These are phyloP conservation scores for Plusia festucae DNA, from an alignment of 2,888 invertebrate genomes.

Conservation along the genomic window DNA sequence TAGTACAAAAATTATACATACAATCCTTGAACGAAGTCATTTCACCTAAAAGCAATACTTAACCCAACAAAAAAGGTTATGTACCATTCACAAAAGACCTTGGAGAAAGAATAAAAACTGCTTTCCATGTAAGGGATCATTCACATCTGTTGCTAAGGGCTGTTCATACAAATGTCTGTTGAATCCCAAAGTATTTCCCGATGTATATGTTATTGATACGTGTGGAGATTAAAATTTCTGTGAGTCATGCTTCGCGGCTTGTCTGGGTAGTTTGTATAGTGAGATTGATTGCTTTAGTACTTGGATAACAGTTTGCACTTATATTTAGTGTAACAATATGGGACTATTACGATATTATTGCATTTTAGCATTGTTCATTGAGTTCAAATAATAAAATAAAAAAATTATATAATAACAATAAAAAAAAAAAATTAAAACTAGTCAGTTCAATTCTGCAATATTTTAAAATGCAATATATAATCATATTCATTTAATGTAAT, in stretches of 20 bases:
- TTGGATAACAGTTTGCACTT: neutral
- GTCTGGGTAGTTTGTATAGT: constrained; percentile 30
- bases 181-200: constrained; percentile 42
- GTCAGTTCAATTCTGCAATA: too few relatives aligned
- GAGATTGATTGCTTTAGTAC: constrained; percentile 26
- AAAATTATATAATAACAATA: too few relatives aligned
- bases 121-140: constrained; percentile 28
- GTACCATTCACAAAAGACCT: constrained; percentile 26
- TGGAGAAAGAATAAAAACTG: constrained; percentile 35
- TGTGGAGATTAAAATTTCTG: constrained; percentile 42
- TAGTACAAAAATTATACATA: neutral
- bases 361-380: too few relatives aligned
- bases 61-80: constrained; percentile 33
- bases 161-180: constrained; percentile 51
- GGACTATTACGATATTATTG: neutral
- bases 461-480: too few relatives aligned
- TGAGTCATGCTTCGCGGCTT: constrained; percentile 46
- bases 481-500: too few relatives aligned
- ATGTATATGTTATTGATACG: constrained; percentile 51
- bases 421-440: too few relatives aligned
- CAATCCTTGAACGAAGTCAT: neutral
- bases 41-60: constrained; percentile 14
- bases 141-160: constrained; percentile 52
- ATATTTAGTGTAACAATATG: neutral
- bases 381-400: too few relatives aligned